Percentiles rank a stretch among this genome's conserved stretches.
Evolutionary conservation across 2,888 invertebrate species (phyloP).

Genomic region (Altica lythri): DNA sequence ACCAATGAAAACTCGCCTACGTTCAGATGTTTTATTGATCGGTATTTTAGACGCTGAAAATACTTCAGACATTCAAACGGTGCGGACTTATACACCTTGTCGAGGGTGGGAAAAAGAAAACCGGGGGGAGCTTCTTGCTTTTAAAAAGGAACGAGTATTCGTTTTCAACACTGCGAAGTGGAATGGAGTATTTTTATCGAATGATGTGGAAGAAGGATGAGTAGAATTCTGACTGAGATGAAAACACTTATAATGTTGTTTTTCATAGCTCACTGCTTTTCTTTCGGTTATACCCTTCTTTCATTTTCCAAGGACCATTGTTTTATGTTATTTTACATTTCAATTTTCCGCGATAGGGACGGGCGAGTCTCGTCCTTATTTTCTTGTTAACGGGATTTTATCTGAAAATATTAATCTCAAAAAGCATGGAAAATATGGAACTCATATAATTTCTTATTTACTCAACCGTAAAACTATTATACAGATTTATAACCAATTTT

Average conservation of each 20-base stretch:
- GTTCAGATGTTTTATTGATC: conserved; percentile 58
- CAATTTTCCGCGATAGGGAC: conserved; percentile 32
- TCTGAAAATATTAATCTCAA: conserved; percentile 20
- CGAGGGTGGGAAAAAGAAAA: conserved; percentile 40
- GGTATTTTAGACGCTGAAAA: conserved; percentile 54
- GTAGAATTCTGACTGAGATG: too few relatives aligned
- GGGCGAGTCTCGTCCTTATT: conserved; percentile 34
- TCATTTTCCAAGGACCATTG: conserved; percentile 38
- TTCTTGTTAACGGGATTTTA: conserved; percentile 23
- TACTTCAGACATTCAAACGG: conserved; percentile 50
- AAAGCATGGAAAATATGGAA: too few relatives aligned
- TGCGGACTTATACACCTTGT: conserved; percentile 44
- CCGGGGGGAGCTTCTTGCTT: conserved; percentile 37
- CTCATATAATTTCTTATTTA: too few relatives aligned
- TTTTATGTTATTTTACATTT: conserved; percentile 42
- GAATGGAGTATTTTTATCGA: conserved; percentile 45
- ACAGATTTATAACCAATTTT: too few relatives aligned
- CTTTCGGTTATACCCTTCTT: conserved; percentile 41
- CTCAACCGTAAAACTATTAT: too few relatives aligned
- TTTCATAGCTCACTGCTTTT: conserved; percentile 36
- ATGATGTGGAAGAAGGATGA: conserved; percentile 27
- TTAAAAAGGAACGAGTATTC: conserved; percentile 44
- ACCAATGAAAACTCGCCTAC: conserved; percentile 55
- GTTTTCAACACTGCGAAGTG: conserved; percentile 41
- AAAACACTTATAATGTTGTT: too few relatives aligned